Base-by-base conservation (phyloP, 2,113 vertebrate species). In the Thalassarche chlororhynchos region DNA sequence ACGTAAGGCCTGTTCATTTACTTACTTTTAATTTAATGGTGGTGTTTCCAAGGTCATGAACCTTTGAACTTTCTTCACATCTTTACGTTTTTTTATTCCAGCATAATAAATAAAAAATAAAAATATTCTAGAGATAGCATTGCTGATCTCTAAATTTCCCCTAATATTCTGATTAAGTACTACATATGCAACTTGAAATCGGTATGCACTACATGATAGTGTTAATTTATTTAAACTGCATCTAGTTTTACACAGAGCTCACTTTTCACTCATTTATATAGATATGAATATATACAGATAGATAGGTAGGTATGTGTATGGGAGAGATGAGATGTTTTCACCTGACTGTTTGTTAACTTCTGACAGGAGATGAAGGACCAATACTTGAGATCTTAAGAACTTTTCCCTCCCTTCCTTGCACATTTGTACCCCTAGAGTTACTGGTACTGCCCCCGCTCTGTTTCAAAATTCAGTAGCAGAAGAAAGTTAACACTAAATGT, bases 401-500 rank as follows among this genome's bases (percentile, higher is more conserved):
- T 92, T 94, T 54, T 32, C 25, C 19, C 38, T 87, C 18, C 42
- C 18, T 90, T 60, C 38, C 44, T 96, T 58, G n/a, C 42, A 12
- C 12, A 13, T 51, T 85, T 74, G 11, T 88, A 32, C 62, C 17
- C 32, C 36, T 78, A 69, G 51, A 69, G 42, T 78, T 61, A 34
- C 19, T 46, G 61, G 17, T 61, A 46, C 44, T 70, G 86, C 36
- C 54, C 21, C 38, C 60, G 93, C 85, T 90, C 78, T 55, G 44
- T 47, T 94, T 93, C 91, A 75, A 86, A 97, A 97, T 68, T 83
- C 85, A 91, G 89, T 65, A 84, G 87, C 92, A 97, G 93, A 97
- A 96, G 93, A 90, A 98, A 98, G 96, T 98, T 97, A 98, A 92
- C 92, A 88, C 89, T 98, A 77, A 97, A 96, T 98, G 98, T 95